These are phyloP conservation scores for Cottus gobio DNA, from an alignment of 2,113 vertebrate species.

Conservation along the genomic window DNA sequence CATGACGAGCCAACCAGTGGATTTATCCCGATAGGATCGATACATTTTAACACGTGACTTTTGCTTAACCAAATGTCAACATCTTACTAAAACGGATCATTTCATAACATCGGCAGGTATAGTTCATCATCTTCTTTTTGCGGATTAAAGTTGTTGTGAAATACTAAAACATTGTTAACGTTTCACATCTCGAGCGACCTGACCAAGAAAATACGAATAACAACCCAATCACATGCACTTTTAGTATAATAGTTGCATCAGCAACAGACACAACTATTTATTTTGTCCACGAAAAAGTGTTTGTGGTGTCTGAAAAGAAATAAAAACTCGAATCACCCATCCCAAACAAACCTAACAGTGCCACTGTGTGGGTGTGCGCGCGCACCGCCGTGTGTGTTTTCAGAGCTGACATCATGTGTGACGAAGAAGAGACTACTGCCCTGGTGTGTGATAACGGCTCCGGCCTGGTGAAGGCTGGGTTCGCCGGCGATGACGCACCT, in stretches of 20 bases:
- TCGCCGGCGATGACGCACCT: slow-evolving; percentile 81
- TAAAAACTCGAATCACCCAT: background rate
- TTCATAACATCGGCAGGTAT: background rate
- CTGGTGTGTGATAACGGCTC: slow-evolving; percentile 81
- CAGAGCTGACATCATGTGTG: slow-evolving; percentile 77
- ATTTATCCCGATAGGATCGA: slow-evolving; percentile 48
- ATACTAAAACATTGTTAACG: background rate
- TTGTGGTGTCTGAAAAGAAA: background rate
- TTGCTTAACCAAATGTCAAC: slow-evolving; percentile 24
- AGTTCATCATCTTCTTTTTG: background rate
- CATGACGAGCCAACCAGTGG: slow-evolving; percentile 7
- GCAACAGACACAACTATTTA: background rate
- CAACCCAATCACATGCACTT: background rate
- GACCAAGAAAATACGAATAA: background rate
- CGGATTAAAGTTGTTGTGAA: background rate
- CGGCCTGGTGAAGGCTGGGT: slow-evolving; percentile 80
- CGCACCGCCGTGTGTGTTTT: slow-evolving; percentile 28
- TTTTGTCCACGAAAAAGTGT: background rate
- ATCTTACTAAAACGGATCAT: slow-evolving; percentile 31
- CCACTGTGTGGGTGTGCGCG: background rate
- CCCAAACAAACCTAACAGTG: slow-evolving; percentile 30
- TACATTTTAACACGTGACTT: slow-evolving; percentile 27
- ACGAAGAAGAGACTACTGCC: slow-evolving; percentile 79
- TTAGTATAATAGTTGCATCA: background rate
- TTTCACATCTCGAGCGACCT: background rate